Evolutionary conservation across 2,797 vertebrate genomes (phyloP).

Genomic region (Clarias pachynema): DNA sequence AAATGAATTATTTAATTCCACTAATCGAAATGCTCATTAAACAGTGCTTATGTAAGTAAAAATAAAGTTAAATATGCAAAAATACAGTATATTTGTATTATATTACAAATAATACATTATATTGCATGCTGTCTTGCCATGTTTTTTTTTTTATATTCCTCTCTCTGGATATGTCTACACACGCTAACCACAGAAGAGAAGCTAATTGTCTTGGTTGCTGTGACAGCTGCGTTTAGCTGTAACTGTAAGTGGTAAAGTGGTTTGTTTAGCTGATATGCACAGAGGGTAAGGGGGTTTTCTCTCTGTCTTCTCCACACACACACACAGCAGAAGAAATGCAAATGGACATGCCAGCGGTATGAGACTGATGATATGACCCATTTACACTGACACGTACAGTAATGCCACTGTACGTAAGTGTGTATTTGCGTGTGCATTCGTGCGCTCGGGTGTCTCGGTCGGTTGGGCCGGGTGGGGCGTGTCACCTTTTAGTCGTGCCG

Average conservation of each 20-base stretch:
- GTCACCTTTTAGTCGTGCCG: neutral
- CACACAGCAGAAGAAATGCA: conserved; percentile 22
- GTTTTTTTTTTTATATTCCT: neutral
- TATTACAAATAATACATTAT: conserved; percentile 36
- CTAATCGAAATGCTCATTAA: conserved; percentile 47
- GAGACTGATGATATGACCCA: conserved; percentile 30
- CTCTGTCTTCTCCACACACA: conserved; percentile 19
- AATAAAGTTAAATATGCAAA: conserved; percentile 44
- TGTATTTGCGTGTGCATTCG: neutral
- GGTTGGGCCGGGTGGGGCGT: neutral
- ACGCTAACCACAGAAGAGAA: conserved; percentile 27
- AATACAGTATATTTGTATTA: conserved; percentile 36
- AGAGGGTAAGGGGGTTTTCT: conserved; percentile 53
- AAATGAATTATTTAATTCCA: conserved; percentile 47
- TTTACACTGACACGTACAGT: conserved; percentile 22
- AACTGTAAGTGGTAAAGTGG: conserved; percentile 53
- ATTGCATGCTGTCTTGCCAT: conserved; percentile 13
- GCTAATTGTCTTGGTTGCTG: conserved; percentile 46
- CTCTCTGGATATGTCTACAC: conserved; percentile 37
- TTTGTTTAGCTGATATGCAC: conserved; percentile 54
- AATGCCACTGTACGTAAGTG: neutral
- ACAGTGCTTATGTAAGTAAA: conserved; percentile 10
- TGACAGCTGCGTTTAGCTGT: conserved; percentile 49
- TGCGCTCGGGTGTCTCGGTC: neutral
- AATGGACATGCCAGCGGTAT: conserved; percentile 42